Percentiles rank a stretch among this genome's conserved stretches.
These are phyloP conservation scores for Heliothis peltigera DNA, from an alignment of 2,888 invertebrate genomes.

Conservation along the genomic window DNA sequence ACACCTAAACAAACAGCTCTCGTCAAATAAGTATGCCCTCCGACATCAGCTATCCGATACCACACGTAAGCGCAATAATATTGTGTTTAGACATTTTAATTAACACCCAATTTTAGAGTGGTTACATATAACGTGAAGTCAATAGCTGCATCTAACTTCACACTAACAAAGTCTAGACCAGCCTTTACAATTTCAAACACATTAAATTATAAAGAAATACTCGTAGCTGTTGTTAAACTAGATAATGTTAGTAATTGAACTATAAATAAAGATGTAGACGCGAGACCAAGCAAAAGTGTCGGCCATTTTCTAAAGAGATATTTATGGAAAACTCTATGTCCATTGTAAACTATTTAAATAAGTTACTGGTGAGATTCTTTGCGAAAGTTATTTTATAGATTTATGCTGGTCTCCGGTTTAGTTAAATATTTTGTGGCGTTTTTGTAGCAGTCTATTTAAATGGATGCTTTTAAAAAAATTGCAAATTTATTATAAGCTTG, in stretches of 20 bases:
- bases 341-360: conserved; percentile 52
- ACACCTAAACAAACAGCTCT: no score
- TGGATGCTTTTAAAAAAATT: neutral
- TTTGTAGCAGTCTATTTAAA: neutral
- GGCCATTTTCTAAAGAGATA: conserved; percentile 26
- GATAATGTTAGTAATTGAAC: conserved; percentile 59
- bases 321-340: conserved; percentile 49
- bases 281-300: conserved; percentile 39
- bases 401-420: conserved; percentile 1
- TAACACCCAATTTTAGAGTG: no score
- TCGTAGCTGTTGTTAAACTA: conserved; percentile 35
- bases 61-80: no score
- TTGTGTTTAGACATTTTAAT: no score
- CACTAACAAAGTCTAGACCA: conserved; percentile 13
- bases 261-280: conserved; percentile 56
- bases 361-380: conserved; percentile 28
- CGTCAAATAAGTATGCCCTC: no score
- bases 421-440: conserved; percentile 8
- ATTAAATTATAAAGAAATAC: conserved; percentile 57
- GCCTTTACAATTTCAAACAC: conserved; percentile 38
- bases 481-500: no score
- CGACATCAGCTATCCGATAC: no score
- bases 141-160: neutral
- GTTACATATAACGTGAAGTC: neutral
- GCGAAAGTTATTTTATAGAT: conserved; percentile 42